A percentile compares a stretch with the other conserved stretches of the same genome.
Evolutionary conservation across 1,140 invertebrate genomes (phyloP).

Genomic region (Bradysia coprophila): DNA sequence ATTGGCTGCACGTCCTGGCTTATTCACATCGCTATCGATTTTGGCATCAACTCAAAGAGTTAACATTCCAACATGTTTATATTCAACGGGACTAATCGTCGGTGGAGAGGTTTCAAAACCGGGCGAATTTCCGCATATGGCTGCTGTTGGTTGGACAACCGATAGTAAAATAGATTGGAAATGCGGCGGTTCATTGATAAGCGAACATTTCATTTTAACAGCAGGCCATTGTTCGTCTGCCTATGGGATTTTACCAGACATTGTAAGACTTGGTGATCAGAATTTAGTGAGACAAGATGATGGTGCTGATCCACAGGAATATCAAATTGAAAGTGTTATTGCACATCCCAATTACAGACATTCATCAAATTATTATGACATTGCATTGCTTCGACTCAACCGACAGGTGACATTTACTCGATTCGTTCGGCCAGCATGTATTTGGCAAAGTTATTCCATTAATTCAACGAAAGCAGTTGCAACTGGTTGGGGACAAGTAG

Average conservation of each 20-base stretch:
- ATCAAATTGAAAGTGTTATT: constrained; percentile 11
- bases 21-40: not conserved
- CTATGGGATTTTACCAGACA: too few species aligned
- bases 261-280: constrained; percentile 13
- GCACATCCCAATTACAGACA: constrained; percentile 29
- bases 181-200: constrained; percentile 29
- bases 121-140: constrained; percentile 39
- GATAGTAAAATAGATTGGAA: constrained; percentile 17
- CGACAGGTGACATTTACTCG: constrained; percentile 22
- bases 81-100: constrained; percentile 23
- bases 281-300: too few species aligned
- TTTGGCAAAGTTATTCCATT: constrained; percentile 25
- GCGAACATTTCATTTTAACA: constrained; percentile 29
- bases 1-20: not conserved
- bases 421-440: constrained; percentile 33
- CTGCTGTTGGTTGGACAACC: constrained; percentile 18
- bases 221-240: constrained; percentile 30
- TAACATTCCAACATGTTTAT: not conserved
- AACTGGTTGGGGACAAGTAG: constrained; percentile 31
- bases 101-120: constrained; percentile 26
- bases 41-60: not conserved
- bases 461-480: constrained; percentile 20
- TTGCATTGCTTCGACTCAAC: constrained; percentile 34
- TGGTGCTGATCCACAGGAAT: constrained; percentile 6
- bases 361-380: constrained; percentile 37